Base-by-base conservation (phyloP, 2,113 vertebrate species). In the Hystrix brachyura region DNA sequence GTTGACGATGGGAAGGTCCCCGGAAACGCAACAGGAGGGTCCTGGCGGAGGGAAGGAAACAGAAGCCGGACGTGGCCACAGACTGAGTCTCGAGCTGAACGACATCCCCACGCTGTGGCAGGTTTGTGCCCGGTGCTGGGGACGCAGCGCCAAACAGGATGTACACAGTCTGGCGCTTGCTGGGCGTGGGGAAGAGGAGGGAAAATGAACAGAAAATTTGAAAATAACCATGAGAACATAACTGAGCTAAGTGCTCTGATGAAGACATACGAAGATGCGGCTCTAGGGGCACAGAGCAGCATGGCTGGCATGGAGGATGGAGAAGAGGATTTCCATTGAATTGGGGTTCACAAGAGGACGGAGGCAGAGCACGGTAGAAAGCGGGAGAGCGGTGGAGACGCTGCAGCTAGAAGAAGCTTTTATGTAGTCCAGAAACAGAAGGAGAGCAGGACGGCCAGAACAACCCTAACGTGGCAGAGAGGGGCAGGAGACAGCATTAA, bases 91-190 rank as follows among this genome's bases (percentile, higher is more conserved):
- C 55, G 38, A 64, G 25, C 15, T 65, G 48, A 71, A 23, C 12
- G 64, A 25, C 11, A 43, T 12, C 55, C 5, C 2, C 6, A 15
- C 43, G 7, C 4, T 0, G 1, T 5, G 57, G 53, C 23, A 1
- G 65, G 46, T 51, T 48, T 74, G 57, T 64, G 57, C 46, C 55
- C 13, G 55, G 64, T 6, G 48, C 5, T 13, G 1, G 57, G 32
- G 19, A 67, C 11, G 59, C 0, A 59, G 18, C 15, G 38, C 67
- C 2, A 2, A 60, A 34, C 34, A 51, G 7, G 32, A 51, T 2
- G 0, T 9, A 14, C 34, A 8, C 34, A 59, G 27, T 55, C 25
- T 27, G 10, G 27, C 10, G 29, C 59, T 59, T 48, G 51, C 2
- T 65, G 43, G n/a, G 34, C 9, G 46, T 43, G 64, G 27, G 53